Base-by-base conservation (phyloP, 2,888 invertebrate genomes). In the Lepidochrysops patricia region DNA sequence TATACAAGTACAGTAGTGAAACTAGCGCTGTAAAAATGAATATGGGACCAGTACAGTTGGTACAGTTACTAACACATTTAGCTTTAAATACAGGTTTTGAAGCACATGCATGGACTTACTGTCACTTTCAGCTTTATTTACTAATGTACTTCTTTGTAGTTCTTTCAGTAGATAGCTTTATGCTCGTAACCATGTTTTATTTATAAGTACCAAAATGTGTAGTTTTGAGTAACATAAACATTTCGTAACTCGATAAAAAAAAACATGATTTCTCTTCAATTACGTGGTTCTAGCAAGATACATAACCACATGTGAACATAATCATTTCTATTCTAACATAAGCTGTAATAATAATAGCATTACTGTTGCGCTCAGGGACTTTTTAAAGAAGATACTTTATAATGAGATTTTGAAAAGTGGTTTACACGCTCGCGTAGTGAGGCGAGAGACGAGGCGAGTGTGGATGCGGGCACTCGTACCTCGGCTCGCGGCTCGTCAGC, bases 61-160 rank as follows among this genome's bases (percentile, higher is more conserved):
- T 26, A 13, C 5, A 50, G 13, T 13, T 32, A 54, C 54, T 32
- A 54, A 54, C 54, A 52, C 13, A 15, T 19, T 54, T 29, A 19
- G 54, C 29, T 29, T 9, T 50, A 50, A 26, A 26, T 50, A 50
- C 50, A 50, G 19, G 32, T 29, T 32, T 32, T 54, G 19, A 12
- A 54, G 29, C 54, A 29, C 32, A 29, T 32, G 54, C 54, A 54
- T 54, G 54, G 15, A 32, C 12, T 52, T 54, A 29, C 32, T 19
- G 19, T 54, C 54, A 54, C 54, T 54, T 54, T 29, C 4, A 3
- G 54, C 54, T 54, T 54, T 54, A 29, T 32, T 9, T 32, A 54
- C 29, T 29, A 54, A 32, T 54, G 29, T 54, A 54, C 29, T 32
- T 54, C 29, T 54, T 32, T 32, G 29, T 32, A 54, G 54, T 19